Evolutionary conservation across 2,113 vertebrate species (phyloP).

Genomic region (Varanus salvator): DNA sequence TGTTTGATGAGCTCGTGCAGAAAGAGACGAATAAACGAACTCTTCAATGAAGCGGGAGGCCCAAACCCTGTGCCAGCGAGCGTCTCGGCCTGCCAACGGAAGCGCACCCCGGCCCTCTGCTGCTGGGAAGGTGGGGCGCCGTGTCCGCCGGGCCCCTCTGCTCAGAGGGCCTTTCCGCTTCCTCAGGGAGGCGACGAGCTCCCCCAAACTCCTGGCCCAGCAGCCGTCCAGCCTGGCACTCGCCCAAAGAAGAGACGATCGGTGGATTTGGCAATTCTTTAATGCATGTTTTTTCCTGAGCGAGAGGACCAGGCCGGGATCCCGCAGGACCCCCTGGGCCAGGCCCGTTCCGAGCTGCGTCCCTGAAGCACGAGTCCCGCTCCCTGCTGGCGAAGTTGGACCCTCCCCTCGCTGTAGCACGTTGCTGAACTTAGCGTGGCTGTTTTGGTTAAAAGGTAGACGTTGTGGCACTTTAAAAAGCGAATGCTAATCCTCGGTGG

Average conservation of each 20-base stretch:
- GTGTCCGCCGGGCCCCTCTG: too few species aligned
- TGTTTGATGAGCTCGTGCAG: neutral
- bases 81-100: too few species aligned
- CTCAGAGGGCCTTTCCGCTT: too few species aligned
- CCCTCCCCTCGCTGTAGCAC: too few species aligned
- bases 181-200: too few species aligned
- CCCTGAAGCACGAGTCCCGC: neutral
- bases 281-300: neutral
- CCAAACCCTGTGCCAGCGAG: too few species aligned
- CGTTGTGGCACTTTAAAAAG: neutral
- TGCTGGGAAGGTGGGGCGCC: too few species aligned
- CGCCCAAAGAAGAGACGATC: neutral
- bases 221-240: too few species aligned
- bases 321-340: neutral
- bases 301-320: too few species aligned
- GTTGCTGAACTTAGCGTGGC: neutral
- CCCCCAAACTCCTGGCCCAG: too few species aligned
- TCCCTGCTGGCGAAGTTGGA: neutral
- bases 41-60: neutral
- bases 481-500: neutral
- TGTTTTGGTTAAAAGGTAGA: neutral
- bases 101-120: too few species aligned
- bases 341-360: neutral
- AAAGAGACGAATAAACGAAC: constrained; percentile 9
- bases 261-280: neutral